Percentiles rank a stretch among this genome's conserved stretches.
These are phyloP conservation scores for Fregetta grallaria DNA, from an alignment of 2,113 vertebrate genomes.

Conservation along the genomic window DNA sequence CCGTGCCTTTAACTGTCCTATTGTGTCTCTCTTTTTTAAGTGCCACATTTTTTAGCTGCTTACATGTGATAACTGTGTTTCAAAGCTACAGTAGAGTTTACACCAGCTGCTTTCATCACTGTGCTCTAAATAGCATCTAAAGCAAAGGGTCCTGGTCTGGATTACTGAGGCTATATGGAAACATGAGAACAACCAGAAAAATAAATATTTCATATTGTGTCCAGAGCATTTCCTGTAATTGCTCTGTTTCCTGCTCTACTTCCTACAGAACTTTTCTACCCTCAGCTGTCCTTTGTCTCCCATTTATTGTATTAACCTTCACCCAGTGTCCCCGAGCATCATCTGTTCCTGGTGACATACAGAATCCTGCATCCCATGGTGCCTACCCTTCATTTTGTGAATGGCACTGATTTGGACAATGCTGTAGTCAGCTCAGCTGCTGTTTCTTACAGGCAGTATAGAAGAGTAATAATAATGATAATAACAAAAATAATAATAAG, in stretches of 20 bases:
- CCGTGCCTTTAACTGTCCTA: background rate
- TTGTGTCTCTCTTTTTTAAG: background rate
- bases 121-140: background rate
- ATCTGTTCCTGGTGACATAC: background rate
- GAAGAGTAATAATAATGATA: background rate
- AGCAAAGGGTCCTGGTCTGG: background rate
- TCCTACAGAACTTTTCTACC: background rate
- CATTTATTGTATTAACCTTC: background rate
- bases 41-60: background rate
- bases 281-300: background rate
- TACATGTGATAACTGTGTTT: background rate
- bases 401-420: background rate
- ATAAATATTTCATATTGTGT: background rate
- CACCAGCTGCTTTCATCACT: background rate
- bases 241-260: background rate
- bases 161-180: background rate
- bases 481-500: background rate
- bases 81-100: background rate
- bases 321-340: background rate
- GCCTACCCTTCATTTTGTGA: background rate
- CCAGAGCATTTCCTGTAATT: slow-evolving; percentile 22
- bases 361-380: background rate
- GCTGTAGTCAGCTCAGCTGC: background rate
- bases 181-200: slow-evolving; percentile 1
- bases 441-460: background rate